phyloP scores from a whole-genome alignment of 2,888 invertebrate genomes.

The Diploptera punctata region DNA sequence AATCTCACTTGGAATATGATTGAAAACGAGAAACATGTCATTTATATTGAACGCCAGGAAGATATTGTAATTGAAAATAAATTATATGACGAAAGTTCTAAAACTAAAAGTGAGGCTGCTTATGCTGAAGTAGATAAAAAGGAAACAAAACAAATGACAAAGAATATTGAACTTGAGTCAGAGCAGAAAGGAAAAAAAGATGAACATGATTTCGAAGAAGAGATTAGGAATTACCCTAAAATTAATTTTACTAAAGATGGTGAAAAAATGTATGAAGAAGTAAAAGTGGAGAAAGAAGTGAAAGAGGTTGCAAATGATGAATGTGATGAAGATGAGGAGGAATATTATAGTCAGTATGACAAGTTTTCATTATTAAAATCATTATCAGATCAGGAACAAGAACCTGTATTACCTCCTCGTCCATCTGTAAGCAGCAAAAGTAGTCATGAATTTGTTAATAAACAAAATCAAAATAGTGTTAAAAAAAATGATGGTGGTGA shows the following conservation, averaged over 20 bases:
- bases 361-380: background rate
- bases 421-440: conserved; percentile 13
- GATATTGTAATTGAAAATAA: conserved; percentile 17
- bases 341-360: conserved; percentile 32
- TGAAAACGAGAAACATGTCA: background rate
- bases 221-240: background rate
- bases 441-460: background rate
- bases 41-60: background rate
- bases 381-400: conserved; percentile 11
- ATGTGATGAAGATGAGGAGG: conserved; percentile 26
- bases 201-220: conserved; percentile 1
- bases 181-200: background rate
- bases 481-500: conserved; percentile 1
- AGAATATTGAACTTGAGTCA: background rate
- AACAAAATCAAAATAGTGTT: background rate
- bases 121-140: background rate
- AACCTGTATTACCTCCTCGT: conserved; percentile 40
- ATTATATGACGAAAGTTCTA: conserved; percentile 12
- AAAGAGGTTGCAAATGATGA: background rate
- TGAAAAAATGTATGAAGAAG: conserved; percentile 17
- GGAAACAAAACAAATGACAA: background rate
- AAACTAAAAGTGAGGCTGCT: background rate
- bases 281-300: background rate
- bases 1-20: background rate
- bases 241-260: background rate